Evolutionary conservation across 2,113 vertebrate species (phyloP).

Genomic region (Lasiurus borealis): DNA sequence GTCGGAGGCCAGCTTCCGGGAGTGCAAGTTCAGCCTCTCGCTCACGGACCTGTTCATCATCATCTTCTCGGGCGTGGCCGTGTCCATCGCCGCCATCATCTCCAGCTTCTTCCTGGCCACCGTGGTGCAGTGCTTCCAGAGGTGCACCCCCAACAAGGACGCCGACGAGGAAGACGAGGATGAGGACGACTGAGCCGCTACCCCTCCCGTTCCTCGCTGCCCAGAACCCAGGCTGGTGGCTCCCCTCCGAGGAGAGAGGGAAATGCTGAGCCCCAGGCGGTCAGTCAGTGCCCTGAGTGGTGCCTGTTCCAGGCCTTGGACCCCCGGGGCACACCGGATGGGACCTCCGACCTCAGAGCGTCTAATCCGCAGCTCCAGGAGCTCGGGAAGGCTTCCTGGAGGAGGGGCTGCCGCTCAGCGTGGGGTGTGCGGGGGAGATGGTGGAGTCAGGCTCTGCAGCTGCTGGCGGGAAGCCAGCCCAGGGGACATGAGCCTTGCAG

Average conservation of each 20-base stretch:
- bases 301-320: background rate
- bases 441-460: background rate
- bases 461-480: background rate
- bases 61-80: conserved; percentile 98
- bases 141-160: conserved; percentile 95
- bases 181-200: conserved; percentile 85
- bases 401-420: background rate
- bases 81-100: conserved; percentile 97
- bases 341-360: background rate
- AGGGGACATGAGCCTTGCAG: background rate
- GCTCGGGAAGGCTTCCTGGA: background rate
- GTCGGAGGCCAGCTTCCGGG: conserved; percentile 97
- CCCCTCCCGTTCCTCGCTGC: background rate
- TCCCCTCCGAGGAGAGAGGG: conserved; percentile 12
- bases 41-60: conserved; percentile 98
- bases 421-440: background rate
- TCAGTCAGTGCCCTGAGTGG: accelerated
- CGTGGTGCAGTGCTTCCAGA: conserved; percentile 98
- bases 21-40: conserved; percentile 95
- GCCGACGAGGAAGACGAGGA: conserved; percentile 96
- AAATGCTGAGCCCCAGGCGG: accelerated
- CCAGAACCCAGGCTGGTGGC: background rate
- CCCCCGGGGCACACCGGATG: accelerated
- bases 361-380: background rate
- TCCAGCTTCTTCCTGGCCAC: conserved; percentile 99